A percentile compares a stretch with the other conserved stretches of the same genome.
Conservation (phyloP, 2,888 invertebrate species). For the Digitonthophagus gazella region DNA sequence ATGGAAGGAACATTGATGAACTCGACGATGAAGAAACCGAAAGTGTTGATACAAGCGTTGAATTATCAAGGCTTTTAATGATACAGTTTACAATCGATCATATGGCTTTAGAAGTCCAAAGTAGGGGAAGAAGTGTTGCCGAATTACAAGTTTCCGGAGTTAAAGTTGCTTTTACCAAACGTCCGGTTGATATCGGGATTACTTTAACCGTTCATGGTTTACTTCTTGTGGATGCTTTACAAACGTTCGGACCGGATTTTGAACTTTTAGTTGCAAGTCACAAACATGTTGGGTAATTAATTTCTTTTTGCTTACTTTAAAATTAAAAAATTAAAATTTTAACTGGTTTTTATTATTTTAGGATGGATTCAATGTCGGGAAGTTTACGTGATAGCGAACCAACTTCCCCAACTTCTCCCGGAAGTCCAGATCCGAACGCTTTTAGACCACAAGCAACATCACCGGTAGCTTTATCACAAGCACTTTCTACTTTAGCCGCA, state of each 20-base stretch:
- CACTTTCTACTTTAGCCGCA: constrained; percentile 51
- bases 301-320: constrained; percentile 13
- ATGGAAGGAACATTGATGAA: constrained; percentile 4
- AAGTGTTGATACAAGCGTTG: constrained; percentile 54
- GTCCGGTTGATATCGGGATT: constrained; percentile 72
- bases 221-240: constrained; percentile 89
- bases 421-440: constrained; percentile 62
- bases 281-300: constrained; percentile 79
- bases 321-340: neutral
- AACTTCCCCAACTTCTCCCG: constrained; percentile 82
- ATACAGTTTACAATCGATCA: constrained; percentile 86
- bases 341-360: constrained; percentile 43
- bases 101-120: constrained; percentile 83
- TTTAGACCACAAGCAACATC: constrained; percentile 49
- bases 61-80: constrained; percentile 66
- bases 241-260: constrained; percentile 93
- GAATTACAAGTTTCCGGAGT: constrained; percentile 89
- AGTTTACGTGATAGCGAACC: constrained; percentile 91
- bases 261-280: constrained; percentile 93
- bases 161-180: constrained; percentile 70
- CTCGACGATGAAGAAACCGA: constrained; percentile 51
- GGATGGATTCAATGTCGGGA: constrained; percentile 92
- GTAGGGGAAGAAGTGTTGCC: constrained; percentile 83
- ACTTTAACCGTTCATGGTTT: constrained; percentile 89
- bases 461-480: constrained; percentile 58